Percentiles rank a stretch among this genome's conserved stretches.
These are phyloP conservation scores for Batillaria attramentaria DNA, from an alignment of 1,140 invertebrate species.

Conservation along the genomic window DNA sequence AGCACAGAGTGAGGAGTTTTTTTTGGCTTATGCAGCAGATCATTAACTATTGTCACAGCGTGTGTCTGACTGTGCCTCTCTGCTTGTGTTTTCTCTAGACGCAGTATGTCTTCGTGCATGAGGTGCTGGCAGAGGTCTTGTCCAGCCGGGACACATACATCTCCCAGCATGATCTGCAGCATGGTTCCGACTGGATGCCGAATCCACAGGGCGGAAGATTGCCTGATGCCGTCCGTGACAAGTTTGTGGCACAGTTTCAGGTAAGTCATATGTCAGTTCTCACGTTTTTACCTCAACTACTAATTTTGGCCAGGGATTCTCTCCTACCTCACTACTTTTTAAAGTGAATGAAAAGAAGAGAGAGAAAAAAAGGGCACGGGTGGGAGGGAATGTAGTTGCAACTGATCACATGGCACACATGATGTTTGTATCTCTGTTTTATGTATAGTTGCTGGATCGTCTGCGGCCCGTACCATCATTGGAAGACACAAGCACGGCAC, in stretches of 20 bases:
- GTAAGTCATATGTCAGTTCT: slow-evolving; percentile 35
- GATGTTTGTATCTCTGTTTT: too few relatives aligned
- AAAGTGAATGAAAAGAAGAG: not conserved
- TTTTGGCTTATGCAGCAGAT: too few relatives aligned
- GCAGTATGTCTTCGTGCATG: slow-evolving; percentile 40
- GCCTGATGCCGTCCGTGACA: slow-evolving; percentile 26
- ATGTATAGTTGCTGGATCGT: not conserved
- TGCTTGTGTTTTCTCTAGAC: slow-evolving; percentile 9
- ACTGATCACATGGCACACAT: not conserved
- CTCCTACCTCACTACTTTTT: too few relatives aligned
- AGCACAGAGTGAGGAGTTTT: too few relatives aligned
- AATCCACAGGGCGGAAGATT: slow-evolving; percentile 14
- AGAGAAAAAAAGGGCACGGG: not conserved
- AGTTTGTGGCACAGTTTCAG: slow-evolving; percentile 20
- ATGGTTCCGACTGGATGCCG: not conserved
- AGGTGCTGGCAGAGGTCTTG: slow-evolving; percentile 31
- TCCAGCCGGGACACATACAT: not conserved
- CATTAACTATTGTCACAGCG: not conserved
- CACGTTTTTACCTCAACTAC: not conserved
- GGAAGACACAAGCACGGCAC: not conserved
- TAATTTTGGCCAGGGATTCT: too few relatives aligned
- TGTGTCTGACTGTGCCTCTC: too few relatives aligned
- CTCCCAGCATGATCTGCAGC: not conserved
- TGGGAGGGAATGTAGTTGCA: not conserved
- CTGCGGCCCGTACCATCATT: not conserved